Conservation (phyloP, 1,140 invertebrate genomes). For the Hormaphis cornu region DNA sequence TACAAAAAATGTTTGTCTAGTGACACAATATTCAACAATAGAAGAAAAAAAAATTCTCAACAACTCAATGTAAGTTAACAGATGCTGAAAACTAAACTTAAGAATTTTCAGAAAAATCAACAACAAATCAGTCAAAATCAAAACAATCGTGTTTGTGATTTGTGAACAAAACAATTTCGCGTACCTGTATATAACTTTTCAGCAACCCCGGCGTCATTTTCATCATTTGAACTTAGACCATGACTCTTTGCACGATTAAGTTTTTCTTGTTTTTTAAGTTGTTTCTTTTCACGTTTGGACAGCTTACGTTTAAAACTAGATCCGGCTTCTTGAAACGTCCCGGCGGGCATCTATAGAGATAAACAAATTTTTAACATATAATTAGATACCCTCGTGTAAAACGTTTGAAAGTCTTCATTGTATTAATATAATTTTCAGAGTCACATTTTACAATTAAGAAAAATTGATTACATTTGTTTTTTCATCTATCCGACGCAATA, state of each 20-base stretch:
- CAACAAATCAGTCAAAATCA: too few relatives aligned
- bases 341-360: constrained; percentile 46
- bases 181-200: constrained; percentile 83
- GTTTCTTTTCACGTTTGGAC: constrained; percentile 97
- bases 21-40: too few relatives aligned
- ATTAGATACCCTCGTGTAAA: not conserved
- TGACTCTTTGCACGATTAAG: constrained; percentile 65
- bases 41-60: too few relatives aligned
- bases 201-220: constrained; percentile 63
- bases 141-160: too few relatives aligned
- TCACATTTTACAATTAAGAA: not conserved
- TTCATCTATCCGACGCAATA: constrained; percentile 79
- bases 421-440: too few relatives aligned
- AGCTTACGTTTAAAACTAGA: constrained; percentile 77
- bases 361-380: constrained; percentile 25
- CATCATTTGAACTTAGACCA: constrained; percentile 47
- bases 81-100: too few relatives aligned
- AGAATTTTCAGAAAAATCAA: too few relatives aligned
- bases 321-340: constrained; percentile 51
- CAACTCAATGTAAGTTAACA: too few relatives aligned
- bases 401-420: too few relatives aligned
- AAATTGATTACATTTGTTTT: constrained; percentile 53
- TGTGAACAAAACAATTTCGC: too few relatives aligned
- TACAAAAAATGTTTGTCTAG: not conserved
- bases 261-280: constrained; percentile 95